A percentile compares a stretch with the other conserved stretches of the same genome.
Evolutionary conservation across 37 sponge, comb jelly and placozoan genomes (phyloP).

Genomic region (Halisarca cf. caerulea): DNA sequence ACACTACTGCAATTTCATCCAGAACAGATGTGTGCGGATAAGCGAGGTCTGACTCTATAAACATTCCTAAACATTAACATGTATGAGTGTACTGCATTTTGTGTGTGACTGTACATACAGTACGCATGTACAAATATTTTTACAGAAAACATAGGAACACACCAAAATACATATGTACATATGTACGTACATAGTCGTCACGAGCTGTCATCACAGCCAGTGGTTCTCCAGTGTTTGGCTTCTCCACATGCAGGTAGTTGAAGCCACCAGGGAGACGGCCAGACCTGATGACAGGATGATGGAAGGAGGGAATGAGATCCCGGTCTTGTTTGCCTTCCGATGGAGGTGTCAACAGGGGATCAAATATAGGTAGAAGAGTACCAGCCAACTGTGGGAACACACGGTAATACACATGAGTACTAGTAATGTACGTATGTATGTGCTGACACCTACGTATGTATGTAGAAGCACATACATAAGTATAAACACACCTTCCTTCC

Average conservation of each 20-base stretch:
- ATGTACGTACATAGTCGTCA: conserved; percentile 15
- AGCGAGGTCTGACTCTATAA: no score
- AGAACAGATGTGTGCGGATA: no score
- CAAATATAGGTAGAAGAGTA: conserved; percentile 17
- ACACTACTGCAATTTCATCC: no score
- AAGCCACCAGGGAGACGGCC: conserved; percentile 57
- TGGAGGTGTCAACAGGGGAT: not conserved
- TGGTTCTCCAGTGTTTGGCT: conserved; percentile 36
- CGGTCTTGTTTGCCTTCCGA: conserved; percentile 14
- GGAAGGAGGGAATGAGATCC: conserved; percentile 47
- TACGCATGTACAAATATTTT: not conserved
- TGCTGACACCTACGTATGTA: not conserved
- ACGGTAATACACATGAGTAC: no score
- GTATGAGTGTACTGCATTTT: no score
- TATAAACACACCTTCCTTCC: conserved; percentile 50
- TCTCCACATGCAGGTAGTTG: conserved; percentile 61
- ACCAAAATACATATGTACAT: not conserved
- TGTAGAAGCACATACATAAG: not conserved
- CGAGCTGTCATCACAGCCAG: not conserved
- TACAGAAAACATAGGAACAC: not conserved
- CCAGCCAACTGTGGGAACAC: not conserved
- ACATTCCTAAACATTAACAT: no score
- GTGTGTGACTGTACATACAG: not conserved
- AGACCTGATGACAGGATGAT: conserved; percentile 29
- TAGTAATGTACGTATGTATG: not conserved